These are phyloP conservation scores for Amblyornis subalaris DNA, from an alignment of 2,113 vertebrate genomes.

Conservation along the genomic window DNA sequence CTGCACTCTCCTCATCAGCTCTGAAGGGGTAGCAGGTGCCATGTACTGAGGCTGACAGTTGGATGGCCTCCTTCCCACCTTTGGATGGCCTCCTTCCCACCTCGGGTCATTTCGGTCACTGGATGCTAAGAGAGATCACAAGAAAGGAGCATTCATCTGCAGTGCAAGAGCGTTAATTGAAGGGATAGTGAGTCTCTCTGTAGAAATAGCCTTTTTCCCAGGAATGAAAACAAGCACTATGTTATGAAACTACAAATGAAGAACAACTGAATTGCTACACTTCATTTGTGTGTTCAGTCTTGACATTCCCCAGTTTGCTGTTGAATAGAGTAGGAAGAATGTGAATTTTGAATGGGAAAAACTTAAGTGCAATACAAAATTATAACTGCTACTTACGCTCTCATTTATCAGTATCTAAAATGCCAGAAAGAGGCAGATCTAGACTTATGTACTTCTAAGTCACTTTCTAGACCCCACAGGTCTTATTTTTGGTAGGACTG, in stretches of 20 bases:
- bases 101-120: not conserved
- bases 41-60: not conserved
- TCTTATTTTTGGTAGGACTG: not conserved
- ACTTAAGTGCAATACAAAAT: not conserved
- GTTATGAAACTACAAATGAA: not conserved
- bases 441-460: not conserved
- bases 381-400: not conserved
- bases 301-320: not conserved
- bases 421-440: not conserved
- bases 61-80: not conserved
- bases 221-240: not conserved
- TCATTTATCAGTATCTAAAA: not conserved
- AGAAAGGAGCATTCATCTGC: not conserved
- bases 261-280: not conserved
- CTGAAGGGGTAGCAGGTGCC: not conserved
- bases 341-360: not conserved
- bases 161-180: not conserved
- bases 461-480: not conserved
- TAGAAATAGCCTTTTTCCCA: not conserved
- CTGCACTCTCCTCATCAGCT: not conserved
- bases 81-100: not conserved
- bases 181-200: not conserved
- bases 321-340: not conserved
- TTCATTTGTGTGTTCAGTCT: not conserved
- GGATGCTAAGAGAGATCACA: not conserved